These are phyloP conservation scores for Gasterosteus nipponicus DNA, from an alignment of 2,113 vertebrate species.

Conservation along the genomic window DNA sequence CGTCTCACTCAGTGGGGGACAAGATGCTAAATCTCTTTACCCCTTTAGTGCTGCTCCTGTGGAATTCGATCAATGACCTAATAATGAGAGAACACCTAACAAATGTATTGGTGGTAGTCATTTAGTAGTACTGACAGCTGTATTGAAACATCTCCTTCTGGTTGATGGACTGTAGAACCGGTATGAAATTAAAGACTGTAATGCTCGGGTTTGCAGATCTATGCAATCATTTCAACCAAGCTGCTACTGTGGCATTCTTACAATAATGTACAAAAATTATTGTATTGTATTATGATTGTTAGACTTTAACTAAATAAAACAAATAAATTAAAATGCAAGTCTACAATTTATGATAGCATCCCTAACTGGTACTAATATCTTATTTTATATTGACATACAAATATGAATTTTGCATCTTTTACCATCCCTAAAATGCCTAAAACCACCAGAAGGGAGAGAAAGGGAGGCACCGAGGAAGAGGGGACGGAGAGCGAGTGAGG, in stretches of 20 bases:
- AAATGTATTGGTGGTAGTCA: not conserved
- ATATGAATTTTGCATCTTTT: not conserved
- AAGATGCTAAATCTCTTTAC: slow-evolving; percentile 13
- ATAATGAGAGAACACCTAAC: not conserved
- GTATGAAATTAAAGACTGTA: not conserved
- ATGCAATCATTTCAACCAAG: not conserved
- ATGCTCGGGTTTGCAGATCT: not conserved
- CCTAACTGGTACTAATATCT: not conserved
- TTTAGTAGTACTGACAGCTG: not conserved
- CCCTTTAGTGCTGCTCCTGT: slow-evolving; percentile 5
- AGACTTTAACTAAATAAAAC: not conserved
- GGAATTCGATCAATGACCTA: slow-evolving; percentile 19
- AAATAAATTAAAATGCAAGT: not conserved
- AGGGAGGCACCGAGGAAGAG: not conserved
- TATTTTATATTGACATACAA: not conserved
- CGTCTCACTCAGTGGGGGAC: slow-evolving; percentile 37
- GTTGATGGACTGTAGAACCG: not conserved
- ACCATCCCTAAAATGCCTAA: not conserved
- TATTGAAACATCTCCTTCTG: not conserved
- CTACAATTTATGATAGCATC: not conserved
- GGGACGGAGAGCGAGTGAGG: not conserved
- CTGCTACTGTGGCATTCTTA: too few relatives aligned
- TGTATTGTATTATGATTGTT: too few relatives aligned
- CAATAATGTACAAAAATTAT: too few relatives aligned
- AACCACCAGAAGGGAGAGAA: not conserved